Percentiles rank a stretch among this genome's conserved stretches.
phyloP scores from a whole-genome alignment of 2,113 vertebrate genomes.

The Herpetotheres cachinnans region DNA sequence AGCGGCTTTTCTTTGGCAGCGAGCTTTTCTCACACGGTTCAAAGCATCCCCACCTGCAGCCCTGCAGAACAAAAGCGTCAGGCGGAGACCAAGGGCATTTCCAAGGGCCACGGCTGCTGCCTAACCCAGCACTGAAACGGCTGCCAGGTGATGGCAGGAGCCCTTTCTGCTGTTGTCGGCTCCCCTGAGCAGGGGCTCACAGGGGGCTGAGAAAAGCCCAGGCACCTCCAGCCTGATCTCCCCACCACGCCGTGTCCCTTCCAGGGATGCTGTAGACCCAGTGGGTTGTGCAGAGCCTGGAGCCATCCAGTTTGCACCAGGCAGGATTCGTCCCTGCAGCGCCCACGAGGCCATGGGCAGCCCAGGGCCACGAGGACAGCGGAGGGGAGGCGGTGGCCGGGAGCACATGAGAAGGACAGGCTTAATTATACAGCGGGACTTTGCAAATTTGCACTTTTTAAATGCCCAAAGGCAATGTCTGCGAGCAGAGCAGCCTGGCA shows the following conservation, averaged over 20 bases:
- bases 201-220: not conserved
- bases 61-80: not conserved
- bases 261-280: not conserved
- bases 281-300: not conserved
- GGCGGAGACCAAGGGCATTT: not conserved
- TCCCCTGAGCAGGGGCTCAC: not conserved
- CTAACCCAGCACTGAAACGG: not conserved
- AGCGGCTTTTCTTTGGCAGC: not conserved
- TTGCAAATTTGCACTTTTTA: not conserved
- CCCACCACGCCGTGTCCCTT: accelerated
- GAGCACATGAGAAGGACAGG: not conserved
- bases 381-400: accelerated
- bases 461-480: accelerated
- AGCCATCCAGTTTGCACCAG: not conserved
- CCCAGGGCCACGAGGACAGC: accelerated
- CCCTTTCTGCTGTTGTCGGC: not conserved
- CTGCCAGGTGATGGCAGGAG: not conserved
- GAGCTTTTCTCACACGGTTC: constrained; percentile 7
- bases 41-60: constrained; percentile 23
- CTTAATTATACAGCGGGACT: not conserved
- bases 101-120: not conserved
- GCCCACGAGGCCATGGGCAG: accelerated
- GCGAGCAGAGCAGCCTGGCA: not conserved
- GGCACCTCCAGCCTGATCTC: not conserved
- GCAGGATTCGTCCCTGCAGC: not conserved